These are phyloP conservation scores for Zaprionus bogoriensis DNA, from an alignment of 2,888 invertebrate genomes.

Conservation along the genomic window DNA sequence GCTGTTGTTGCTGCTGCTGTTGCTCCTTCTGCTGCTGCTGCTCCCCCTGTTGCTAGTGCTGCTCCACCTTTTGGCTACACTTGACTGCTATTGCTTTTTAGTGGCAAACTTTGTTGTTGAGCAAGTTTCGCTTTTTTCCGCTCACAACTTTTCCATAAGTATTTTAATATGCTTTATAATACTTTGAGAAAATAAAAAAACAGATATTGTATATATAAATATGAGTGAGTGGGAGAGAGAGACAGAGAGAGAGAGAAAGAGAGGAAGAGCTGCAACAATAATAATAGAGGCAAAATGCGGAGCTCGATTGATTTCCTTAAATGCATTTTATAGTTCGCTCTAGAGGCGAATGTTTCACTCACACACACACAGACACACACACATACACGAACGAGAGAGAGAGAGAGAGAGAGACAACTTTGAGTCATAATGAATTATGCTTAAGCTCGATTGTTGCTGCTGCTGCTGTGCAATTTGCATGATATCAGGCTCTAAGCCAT, in stretches of 20 bases:
- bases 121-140: slow-evolving; percentile 30
- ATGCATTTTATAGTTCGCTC: too few species aligned
- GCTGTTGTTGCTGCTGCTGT: slow-evolving; percentile 19
- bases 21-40: slow-evolving; percentile 82
- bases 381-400: too few species aligned
- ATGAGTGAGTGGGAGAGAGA: too few species aligned
- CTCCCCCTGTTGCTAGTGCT: slow-evolving; percentile 13
- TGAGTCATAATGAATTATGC: neutral
- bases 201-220: neutral
- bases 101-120: slow-evolving; percentile 53
- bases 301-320: too few species aligned
- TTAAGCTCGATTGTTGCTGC: neutral
- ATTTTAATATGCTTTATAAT: slow-evolving; percentile 71
- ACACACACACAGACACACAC: too few species aligned
- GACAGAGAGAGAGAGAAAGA: too few species aligned
- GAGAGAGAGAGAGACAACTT: too few species aligned
- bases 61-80: slow-evolving; percentile 35
- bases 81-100: slow-evolving; percentile 67
- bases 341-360: too few species aligned
- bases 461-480: slow-evolving; percentile 35
- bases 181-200: slow-evolving; percentile 8
- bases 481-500: slow-evolving; percentile 21
- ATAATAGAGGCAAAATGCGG: slow-evolving; percentile 9
- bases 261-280: neutral
- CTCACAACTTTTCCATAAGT: slow-evolving; percentile 63